Percentiles rank a stretch among this genome's conserved stretches.
Conservation (phyloP, 2,888 invertebrate species). For the Plebejus argus region DNA sequence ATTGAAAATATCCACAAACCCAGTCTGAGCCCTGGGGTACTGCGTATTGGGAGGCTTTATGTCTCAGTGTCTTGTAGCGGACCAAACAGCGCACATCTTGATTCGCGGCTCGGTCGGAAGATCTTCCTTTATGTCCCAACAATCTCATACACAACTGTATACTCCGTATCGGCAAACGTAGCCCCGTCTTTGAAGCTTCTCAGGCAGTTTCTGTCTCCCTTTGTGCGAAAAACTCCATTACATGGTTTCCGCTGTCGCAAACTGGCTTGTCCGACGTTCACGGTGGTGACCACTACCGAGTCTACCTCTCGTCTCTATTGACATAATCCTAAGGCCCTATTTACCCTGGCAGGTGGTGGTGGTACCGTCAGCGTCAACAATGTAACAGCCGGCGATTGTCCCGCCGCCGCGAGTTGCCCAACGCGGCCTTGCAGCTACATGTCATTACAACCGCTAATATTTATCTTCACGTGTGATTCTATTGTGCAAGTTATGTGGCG, state of each 20-base stretch:
- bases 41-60: no score
- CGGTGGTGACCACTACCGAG: background rate
- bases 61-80: no score
- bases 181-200: no score
- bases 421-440: background rate
- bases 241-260: background rate
- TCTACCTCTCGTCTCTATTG: background rate
- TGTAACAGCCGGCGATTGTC: conserved; percentile 6
- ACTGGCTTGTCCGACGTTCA: background rate
- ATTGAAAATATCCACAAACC: no score
- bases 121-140: no score
- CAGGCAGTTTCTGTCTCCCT: background rate
- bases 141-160: no score
- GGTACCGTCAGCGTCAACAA: background rate
- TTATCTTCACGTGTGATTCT: background rate
- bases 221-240: background rate
- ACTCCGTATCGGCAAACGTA: no score
- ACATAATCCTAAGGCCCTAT: background rate
- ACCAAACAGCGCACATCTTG: no score
- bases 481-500: background rate
- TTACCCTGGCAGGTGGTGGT: background rate
- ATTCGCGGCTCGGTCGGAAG: no score
- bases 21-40: no score
- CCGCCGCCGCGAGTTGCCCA: background rate
- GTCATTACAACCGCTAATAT: background rate